Percentiles rank a stretch among this genome's conserved stretches.
Evolutionary conservation across 1,140 invertebrate species (phyloP).

Genomic region (Pogonomyrmex californicus): DNA sequence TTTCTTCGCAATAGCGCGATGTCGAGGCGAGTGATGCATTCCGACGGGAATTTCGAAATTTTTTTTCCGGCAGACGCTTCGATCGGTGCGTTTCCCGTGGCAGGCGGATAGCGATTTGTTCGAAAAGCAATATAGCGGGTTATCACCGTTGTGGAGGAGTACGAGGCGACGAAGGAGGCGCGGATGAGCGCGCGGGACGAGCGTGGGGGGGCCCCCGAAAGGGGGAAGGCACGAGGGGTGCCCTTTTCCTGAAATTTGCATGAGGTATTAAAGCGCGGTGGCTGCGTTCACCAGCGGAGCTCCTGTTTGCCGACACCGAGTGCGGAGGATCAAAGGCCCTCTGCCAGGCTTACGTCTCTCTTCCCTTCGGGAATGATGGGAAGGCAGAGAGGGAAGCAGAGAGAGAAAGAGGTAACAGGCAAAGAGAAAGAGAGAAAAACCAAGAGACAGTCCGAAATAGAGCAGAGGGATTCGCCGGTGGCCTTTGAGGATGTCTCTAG

Average conservation of each 20-base stretch:
- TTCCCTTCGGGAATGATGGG: slow-evolving; percentile 55
- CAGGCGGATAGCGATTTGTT: slow-evolving; percentile 86
- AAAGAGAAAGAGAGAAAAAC: slow-evolving; percentile 4
- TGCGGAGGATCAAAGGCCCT: slow-evolving; percentile 86
- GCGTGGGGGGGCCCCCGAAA: slow-evolving; percentile 58
- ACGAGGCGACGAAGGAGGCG: slow-evolving; percentile 73
- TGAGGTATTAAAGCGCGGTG: slow-evolving; percentile 87
- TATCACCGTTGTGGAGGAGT: slow-evolving; percentile 76
- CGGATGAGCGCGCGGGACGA: slow-evolving; percentile 70
- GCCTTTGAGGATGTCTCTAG: slow-evolving; percentile 39
- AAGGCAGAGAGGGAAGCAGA: slow-evolving; percentile 53
- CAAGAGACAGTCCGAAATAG: slow-evolving; percentile 49
- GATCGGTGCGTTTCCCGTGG: slow-evolving; percentile 72
- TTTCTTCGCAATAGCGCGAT: slow-evolving; percentile 46
- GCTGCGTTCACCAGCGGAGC: slow-evolving; percentile 82
- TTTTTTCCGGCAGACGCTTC: slow-evolving; percentile 52
- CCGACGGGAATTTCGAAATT: slow-evolving; percentile 71
- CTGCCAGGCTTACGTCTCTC: slow-evolving; percentile 71
- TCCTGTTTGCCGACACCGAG: slow-evolving; percentile 86
- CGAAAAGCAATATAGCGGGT: slow-evolving; percentile 86
- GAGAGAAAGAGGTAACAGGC: neutral
- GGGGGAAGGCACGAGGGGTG: slow-evolving; percentile 69
- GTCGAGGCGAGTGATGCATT: slow-evolving; percentile 36
- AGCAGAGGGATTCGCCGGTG: slow-evolving; percentile 43
- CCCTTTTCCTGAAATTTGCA: slow-evolving; percentile 86